Conservation (phyloP, 2,797 vertebrate species). For the Leptatherina wallacei region DNA sequence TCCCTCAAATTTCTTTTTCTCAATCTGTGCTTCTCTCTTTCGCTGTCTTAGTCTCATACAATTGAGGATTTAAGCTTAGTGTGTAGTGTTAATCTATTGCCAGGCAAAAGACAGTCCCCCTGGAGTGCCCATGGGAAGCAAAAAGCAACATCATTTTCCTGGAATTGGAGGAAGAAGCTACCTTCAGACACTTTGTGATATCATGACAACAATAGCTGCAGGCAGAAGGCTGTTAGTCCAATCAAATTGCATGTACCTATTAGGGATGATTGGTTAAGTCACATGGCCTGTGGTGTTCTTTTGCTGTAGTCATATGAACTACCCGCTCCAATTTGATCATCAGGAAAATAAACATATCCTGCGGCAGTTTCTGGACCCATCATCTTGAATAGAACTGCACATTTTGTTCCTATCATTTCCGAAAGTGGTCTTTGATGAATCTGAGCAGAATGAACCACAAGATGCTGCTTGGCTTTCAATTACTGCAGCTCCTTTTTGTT, state of each 20-base stretch:
- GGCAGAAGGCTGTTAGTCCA: slow-evolving; percentile 30
- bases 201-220: slow-evolving; percentile 24
- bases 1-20: slow-evolving; percentile 16
- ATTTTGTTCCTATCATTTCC: slow-evolving; percentile 26
- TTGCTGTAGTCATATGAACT: slow-evolving; percentile 30
- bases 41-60: background rate
- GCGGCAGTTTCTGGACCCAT: slow-evolving; percentile 9
- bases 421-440: slow-evolving; percentile 57
- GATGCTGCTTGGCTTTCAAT: slow-evolving; percentile 51
- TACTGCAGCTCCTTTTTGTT: slow-evolving; percentile 50
- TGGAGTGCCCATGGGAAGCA: slow-evolving; percentile 14
- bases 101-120: slow-evolving; percentile 30
- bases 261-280: slow-evolving; percentile 30
- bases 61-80: slow-evolving; percentile 49
- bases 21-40: background rate
- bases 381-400: slow-evolving; percentile 21
- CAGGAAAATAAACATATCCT: slow-evolving; percentile 33
- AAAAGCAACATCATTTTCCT: slow-evolving; percentile 36
- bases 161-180: slow-evolving; percentile 28
- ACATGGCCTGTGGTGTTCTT: slow-evolving; percentile 18
- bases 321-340: slow-evolving; percentile 33
- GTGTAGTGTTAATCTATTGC: slow-evolving; percentile 54
- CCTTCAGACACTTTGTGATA: slow-evolving; percentile 29
- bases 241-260: slow-evolving; percentile 28
- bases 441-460: slow-evolving; percentile 45